phyloP scores from a whole-genome alignment of 2,888 invertebrate genomes.

The Schizaphis graminum region DNA sequence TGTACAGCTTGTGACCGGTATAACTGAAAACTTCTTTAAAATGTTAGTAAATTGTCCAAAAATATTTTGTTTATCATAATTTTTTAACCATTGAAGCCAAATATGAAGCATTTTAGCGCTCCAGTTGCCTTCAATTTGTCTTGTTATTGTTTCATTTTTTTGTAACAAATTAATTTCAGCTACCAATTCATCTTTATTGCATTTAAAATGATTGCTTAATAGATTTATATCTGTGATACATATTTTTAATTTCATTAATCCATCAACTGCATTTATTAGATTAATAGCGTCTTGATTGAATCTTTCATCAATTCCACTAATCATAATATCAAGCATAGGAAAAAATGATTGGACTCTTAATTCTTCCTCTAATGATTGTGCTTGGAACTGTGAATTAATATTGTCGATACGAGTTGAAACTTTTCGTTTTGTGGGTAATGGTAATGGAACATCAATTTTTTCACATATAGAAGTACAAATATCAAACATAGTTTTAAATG shows the following conservation, averaged over 20 bases:
- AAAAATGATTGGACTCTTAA: slow-evolving; percentile 34
- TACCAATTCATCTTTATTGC: slow-evolving; percentile 12
- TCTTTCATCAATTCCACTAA: slow-evolving; percentile 33
- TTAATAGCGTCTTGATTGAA: slow-evolving; percentile 43
- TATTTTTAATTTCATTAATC: slow-evolving; percentile 34
- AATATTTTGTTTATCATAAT: slow-evolving; percentile 23
- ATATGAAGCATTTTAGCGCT: slow-evolving; percentile 23
- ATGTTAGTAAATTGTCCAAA: slow-evolving; percentile 16
- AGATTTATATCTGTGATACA: slow-evolving; percentile 15
- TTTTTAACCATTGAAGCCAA: slow-evolving; percentile 26
- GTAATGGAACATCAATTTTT: slow-evolving; percentile 11
- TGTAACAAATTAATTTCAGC: slow-evolving; percentile 26
- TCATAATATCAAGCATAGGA: slow-evolving; percentile 49
- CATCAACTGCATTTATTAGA: slow-evolving; percentile 43
- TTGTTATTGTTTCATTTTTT: slow-evolving; percentile 20
- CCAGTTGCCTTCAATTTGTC: slow-evolving; percentile 18
- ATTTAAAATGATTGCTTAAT: slow-evolving; percentile 7
- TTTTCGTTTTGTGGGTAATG: slow-evolving; percentile 27
- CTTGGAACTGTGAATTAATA: slow-evolving; percentile 34
- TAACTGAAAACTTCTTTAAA: slow-evolving; percentile 10
- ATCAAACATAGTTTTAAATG: slow-evolving; percentile 20
- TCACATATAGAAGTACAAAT: neutral
- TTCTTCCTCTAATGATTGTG: slow-evolving; percentile 36
- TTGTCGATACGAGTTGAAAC: slow-evolving; percentile 41
- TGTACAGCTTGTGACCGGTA: neutral